Conservation (phyloP, 64 coral and sea anemone species). For the Pocillopora damicornis region DNA sequence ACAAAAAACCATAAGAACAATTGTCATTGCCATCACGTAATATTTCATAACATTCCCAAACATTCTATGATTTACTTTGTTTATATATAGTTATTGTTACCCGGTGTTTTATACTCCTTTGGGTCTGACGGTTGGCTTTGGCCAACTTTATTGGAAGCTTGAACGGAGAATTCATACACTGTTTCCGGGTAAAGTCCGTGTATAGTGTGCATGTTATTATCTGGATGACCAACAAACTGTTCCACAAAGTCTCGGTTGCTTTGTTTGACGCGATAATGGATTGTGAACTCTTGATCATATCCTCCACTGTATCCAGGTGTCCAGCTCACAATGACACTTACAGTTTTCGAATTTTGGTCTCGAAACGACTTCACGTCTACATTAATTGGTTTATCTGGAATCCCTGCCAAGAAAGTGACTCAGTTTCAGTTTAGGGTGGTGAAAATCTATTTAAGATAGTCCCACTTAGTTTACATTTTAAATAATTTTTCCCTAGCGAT, state of each 20-base stretch:
- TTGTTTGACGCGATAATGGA: slow-evolving; percentile 40
- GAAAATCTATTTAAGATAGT: too few relatives aligned
- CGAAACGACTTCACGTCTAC: slow-evolving; percentile 17
- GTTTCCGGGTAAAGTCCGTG: slow-evolving; percentile 57
- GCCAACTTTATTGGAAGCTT: slow-evolving; percentile 52
- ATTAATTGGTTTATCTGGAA: slow-evolving; percentile 69
- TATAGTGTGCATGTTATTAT: slow-evolving; percentile 19
- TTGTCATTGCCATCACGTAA: too few relatives aligned
- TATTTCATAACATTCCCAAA: too few relatives aligned
- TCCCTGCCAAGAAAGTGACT: slow-evolving; percentile 15
- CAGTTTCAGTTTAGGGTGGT: background rate
- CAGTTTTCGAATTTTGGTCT: slow-evolving; percentile 39
- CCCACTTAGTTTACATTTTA: too few relatives aligned
- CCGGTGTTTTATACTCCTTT: slow-evolving; percentile 40
- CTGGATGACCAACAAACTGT: slow-evolving; percentile 25
- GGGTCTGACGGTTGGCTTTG: slow-evolving; percentile 2
- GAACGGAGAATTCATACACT: slow-evolving; percentile 54
- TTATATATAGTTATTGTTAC: background rate
- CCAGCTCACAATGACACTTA: slow-evolving; percentile 78
- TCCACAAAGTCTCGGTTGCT: background rate
- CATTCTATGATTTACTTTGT: too few relatives aligned
- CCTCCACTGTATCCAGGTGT: slow-evolving; percentile 79
- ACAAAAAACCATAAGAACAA: background rate
- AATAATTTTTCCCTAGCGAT: too few relatives aligned
- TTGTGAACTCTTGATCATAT: slow-evolving; percentile 50